A percentile compares a stretch with the other conserved stretches of the same genome.
phyloP scores from a whole-genome alignment of 1,140 invertebrate species.

The Macrotrachela quadricornifera region DNA sequence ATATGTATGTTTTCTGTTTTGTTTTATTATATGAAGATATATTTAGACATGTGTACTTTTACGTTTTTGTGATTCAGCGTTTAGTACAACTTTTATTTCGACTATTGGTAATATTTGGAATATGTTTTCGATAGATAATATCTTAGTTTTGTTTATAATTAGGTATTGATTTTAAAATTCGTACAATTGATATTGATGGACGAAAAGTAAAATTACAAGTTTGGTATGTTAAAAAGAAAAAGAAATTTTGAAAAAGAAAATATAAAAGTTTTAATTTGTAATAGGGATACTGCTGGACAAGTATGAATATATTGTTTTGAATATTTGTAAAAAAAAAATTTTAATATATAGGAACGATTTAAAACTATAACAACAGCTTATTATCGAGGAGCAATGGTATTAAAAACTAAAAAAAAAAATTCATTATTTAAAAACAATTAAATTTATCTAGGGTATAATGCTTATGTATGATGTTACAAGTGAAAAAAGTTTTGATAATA shows the following conservation, averaged over 20 bases:
- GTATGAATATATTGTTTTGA: no score
- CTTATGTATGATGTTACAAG: slow-evolving; percentile 93
- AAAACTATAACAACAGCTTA: slow-evolving; percentile 92
- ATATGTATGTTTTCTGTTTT: no score
- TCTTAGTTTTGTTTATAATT: slow-evolving; percentile 7
- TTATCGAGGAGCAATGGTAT: slow-evolving; percentile 73
- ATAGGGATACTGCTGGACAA: slow-evolving; percentile 18
- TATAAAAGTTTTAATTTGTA: not conserved
- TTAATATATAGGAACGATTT: slow-evolving; percentile 43
- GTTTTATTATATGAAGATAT: no score
- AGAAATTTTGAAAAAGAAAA: not conserved
- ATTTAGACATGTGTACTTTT: slow-evolving; percentile 73
- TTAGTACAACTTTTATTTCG: slow-evolving; percentile 92
- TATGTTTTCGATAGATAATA: slow-evolving; percentile 1
- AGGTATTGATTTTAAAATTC: slow-evolving; percentile 37
- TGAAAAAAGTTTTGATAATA: slow-evolving; percentile 92
- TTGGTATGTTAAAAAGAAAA: slow-evolving; percentile 20
- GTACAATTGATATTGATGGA: slow-evolving; percentile 34
- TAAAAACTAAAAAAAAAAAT: not conserved
- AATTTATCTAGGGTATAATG: slow-evolving; percentile 55
- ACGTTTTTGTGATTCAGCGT: slow-evolving; percentile 90
- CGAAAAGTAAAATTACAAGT: slow-evolving; percentile 37
- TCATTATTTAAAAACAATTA: not conserved
- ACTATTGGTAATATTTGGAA: slow-evolving; percentile 60
- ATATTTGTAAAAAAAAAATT: no score